These are phyloP conservation scores for Drosophila murphyi DNA, from an alignment of 1,140 invertebrate species.

Conservation along the genomic window DNA sequence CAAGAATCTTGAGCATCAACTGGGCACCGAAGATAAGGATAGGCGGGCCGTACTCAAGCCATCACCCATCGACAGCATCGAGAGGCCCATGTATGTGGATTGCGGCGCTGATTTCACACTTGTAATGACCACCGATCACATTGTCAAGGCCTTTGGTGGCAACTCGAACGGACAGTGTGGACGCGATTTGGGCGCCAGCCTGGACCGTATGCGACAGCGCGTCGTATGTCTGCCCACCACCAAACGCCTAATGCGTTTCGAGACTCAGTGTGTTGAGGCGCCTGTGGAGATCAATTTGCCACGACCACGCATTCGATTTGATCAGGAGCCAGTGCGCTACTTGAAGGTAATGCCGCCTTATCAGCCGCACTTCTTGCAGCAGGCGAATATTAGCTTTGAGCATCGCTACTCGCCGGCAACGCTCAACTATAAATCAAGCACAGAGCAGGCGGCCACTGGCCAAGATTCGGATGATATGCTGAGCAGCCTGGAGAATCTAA, in stretches of 20 bases:
- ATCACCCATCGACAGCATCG: conserved; percentile 76
- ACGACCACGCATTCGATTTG: conserved; percentile 73
- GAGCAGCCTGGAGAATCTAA: conserved; percentile 80
- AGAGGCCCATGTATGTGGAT: conserved; percentile 84
- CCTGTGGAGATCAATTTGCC: conserved; percentile 82
- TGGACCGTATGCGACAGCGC: conserved; percentile 75
- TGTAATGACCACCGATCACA: conserved; percentile 86
- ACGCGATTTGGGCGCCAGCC: conserved; percentile 67
- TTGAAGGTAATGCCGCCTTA: conserved; percentile 82
- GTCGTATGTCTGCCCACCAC: conserved; percentile 79
- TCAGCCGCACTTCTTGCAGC: conserved; percentile 74
- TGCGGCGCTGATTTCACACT: conserved; percentile 87
- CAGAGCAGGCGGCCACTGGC: conserved; percentile 66
- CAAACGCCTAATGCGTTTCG: conserved; percentile 79
- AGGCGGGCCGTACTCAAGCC: conserved; percentile 85
- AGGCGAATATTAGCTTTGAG: conserved; percentile 72
- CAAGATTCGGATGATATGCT: conserved; percentile 81
- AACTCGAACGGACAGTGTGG: conserved; percentile 87
- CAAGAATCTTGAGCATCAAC: conserved; percentile 88
- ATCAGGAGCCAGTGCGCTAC: conserved; percentile 75
- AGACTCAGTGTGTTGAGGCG: conserved; percentile 78
- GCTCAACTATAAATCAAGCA: conserved; percentile 73
- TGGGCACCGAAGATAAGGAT: conserved; percentile 86
- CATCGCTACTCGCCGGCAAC: conserved; percentile 57
- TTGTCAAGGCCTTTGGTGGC: conserved; percentile 88